Evolutionary conservation across 1,140 invertebrate genomes (phyloP), one percentile per base, ranked within the genome.

Genomic region (Sinella curviseta): DNA sequence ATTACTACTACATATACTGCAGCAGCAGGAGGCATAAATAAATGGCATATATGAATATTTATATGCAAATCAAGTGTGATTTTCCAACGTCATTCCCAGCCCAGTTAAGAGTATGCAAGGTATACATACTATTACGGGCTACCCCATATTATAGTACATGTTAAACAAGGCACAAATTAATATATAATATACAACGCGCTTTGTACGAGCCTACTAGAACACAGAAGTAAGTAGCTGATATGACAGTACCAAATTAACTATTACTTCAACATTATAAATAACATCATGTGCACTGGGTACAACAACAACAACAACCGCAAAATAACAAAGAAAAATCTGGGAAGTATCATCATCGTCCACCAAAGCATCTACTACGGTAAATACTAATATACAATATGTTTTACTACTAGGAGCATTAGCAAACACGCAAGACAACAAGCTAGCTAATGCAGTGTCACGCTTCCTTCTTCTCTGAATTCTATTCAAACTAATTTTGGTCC

Each of bases 211-310:
- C n/a, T n/a, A n/a, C n/a, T n/a, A n/a, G 39, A 48, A 17, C 55
- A 26, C 55, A 60, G 24, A 24, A 14, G n/a, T n/a, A n/a, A n/a
- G 24, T 24, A n/a, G 12, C 24, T 60, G 55, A n/a, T 60, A 26
- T 60, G 24, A 26, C 24, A 60, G 14, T 60, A 60, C 55, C 55
- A 60, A 60, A 3, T 60, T 60, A 26, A 4, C 24, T 60, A 60
- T 60, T 60, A 60, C 55, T 60, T 60, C 55, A 60, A 26, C 55
- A 60, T 60, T 60, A 60, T 60, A 60, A 60, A 60, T 60, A 60
- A 60, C 55, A 60, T 60, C 55, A 60, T 60, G 55, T 60, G 55
- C 55, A 4, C 24, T n/a, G 14, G 24, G 55, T n/a, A 17, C 14
- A 60, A 24, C 14, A 3, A 60, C 55, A 60, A 26, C 55, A 48